Base-by-base conservation (phyloP, 1,140 invertebrate species). In the Cydia amplana region DNA sequence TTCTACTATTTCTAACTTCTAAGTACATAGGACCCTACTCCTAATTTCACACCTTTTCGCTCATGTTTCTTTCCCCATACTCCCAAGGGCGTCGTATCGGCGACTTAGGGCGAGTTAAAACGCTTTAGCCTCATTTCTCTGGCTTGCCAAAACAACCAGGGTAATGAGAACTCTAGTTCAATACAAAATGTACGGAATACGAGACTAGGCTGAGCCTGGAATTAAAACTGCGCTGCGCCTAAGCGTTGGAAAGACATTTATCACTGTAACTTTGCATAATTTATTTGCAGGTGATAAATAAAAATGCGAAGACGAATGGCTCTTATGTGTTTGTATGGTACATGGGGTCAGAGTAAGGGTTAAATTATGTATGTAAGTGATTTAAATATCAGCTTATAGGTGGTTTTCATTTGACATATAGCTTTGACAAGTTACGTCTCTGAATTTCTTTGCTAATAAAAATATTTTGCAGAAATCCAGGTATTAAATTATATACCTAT, bases 21-120 rank as follows among this genome's bases (percentile, higher is more conserved):
- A n/a, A n/a, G n/a, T n/a, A 43, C 40, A 46, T 16, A 16, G 2
- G 10, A 46, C 12, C 43, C 55, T 60, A 23, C 20, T 7, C 7
- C 55, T 23, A 60, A 60, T 60, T 60, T 60, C 55, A 60, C 55
- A 60, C 55, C 20, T 60, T 23, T 60, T 10, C 2, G 55, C 20
- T n/a, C 55, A 10, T 60, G 55, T 60, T 60, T 60, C 55, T 23
- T 60, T 60, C 55, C 55, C 20, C 55, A n/a, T 55, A 10, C 20
- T 60, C 55, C 55, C 55, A 23, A 18, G 55, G 55, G 55, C n/a
- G 55, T 60, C 55, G 55, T 60, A 60, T 60, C 55, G 51, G 51
- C 51, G 55, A 60, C 55, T 60, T 60, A 23, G 20, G 20, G 20
- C 20, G n/a, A 60, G 18, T 60, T 60, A n/a, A n/a, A 23, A 23